A percentile compares a stretch with the other conserved stretches of the same genome.
phyloP scores from a whole-genome alignment of 2,113 vertebrate genomes.

The Paramisgurnus dabryanus region DNA sequence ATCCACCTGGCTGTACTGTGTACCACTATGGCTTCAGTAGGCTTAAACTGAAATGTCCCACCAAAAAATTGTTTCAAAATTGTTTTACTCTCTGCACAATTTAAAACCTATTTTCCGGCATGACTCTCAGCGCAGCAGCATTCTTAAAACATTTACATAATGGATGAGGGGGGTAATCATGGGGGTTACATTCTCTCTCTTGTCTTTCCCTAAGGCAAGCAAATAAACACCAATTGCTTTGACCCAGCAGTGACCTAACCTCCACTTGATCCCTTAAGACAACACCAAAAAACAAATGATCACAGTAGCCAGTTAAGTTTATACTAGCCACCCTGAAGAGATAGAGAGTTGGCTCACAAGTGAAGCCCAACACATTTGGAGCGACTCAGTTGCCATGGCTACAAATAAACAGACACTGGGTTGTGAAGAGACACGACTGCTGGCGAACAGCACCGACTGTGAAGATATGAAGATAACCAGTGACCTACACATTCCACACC shows the following conservation, averaged over 20 bases:
- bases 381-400: background rate
- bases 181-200: background rate
- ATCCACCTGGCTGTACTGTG: no score
- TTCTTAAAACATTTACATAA: constrained; percentile 13
- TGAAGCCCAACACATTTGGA: constrained; percentile 32
- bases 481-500: constrained; percentile 9
- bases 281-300: constrained; percentile 42
- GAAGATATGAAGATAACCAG: constrained; percentile 4
- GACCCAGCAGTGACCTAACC: constrained; percentile 55
- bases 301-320: constrained; percentile 47
- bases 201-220: background rate
- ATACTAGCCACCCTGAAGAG: constrained; percentile 17
- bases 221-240: constrained; percentile 41
- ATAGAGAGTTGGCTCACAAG: constrained; percentile 26
- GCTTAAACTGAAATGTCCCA: background rate
- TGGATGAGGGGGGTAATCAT: background rate
- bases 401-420: background rate
- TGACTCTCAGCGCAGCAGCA: background rate
- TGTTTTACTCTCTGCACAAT: background rate
- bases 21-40: background rate
- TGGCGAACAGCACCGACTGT: background rate
- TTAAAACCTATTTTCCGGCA: background rate
- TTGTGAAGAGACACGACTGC: background rate
- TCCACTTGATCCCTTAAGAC: constrained; percentile 11
- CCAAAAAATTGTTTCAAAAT: background rate